Conservation (phyloP, 2,888 invertebrate species). For the Crocallis elinguaria region DNA sequence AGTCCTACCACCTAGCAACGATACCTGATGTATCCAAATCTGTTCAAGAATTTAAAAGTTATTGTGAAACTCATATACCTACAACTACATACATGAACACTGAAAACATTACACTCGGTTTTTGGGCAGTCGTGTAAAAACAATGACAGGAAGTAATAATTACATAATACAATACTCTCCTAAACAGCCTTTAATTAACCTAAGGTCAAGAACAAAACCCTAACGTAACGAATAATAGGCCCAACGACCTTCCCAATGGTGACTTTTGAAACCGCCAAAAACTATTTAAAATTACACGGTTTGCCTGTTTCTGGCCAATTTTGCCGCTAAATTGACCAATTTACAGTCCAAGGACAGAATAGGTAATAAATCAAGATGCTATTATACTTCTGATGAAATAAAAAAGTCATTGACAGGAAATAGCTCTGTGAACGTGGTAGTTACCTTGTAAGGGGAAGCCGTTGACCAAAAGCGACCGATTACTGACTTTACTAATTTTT, state of each 20-base stretch:
- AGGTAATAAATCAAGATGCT: conserved; percentile 62
- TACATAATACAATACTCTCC: neutral
- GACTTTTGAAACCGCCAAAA: conserved; percentile 43
- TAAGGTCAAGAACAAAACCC: conserved; percentile 31
- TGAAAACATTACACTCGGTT: too few relatives aligned
- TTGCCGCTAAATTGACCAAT: conserved; percentile 67
- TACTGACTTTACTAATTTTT: too few relatives aligned
- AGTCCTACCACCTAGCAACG: too few relatives aligned
- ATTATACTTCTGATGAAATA: conserved; percentile 49
- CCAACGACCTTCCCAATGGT: conserved; percentile 30
- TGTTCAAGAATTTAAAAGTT: too few relatives aligned
- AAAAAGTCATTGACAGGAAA: conserved; percentile 44
- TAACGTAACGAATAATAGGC: conserved; percentile 25
- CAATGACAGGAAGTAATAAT: conserved; percentile 6
- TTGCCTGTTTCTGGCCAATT: conserved; percentile 60
- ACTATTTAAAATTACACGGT: conserved; percentile 66
- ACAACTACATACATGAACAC: too few relatives aligned
- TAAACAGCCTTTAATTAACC: conserved; percentile 10
- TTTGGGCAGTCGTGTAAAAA: conserved; percentile 1
- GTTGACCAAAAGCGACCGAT: too few relatives aligned
- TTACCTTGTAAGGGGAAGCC: conserved; percentile 6
- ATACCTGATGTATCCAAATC: too few relatives aligned
- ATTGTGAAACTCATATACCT: too few relatives aligned
- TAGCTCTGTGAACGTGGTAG: conserved; percentile 21
- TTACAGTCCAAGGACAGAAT: conserved; percentile 63